Base-by-base conservation (phyloP, 1,140 invertebrate species). In the Cyclina sinensis region DNA sequence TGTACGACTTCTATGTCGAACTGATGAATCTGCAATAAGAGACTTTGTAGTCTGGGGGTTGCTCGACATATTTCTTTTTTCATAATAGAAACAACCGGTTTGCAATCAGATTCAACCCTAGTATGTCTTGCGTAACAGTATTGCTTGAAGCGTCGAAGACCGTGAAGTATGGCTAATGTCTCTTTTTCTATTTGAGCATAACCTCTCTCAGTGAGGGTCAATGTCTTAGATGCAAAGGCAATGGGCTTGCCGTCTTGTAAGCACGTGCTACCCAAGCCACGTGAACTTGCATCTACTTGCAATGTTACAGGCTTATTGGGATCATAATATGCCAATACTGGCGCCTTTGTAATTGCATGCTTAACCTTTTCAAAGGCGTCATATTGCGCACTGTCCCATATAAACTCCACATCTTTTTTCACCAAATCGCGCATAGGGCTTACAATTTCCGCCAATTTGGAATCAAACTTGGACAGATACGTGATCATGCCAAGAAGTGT, bases 121-220 rank as follows among this genome's bases (percentile, higher is more conserved):
- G 78, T 57, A 92, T 91, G 5, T 76, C 32, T 43, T 92, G n/a
- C 43, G n/a, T 35, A 70, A 39, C 62, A 35, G 16, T 48, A 87
- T n/a, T 70, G 74, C 1, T 51, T 80, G 54, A 80, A 39, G 51
- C 21, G 32, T 32, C 1, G 79, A 9, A 89, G 90, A 9, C 93
- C 93, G 90, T 95, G 96, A 14, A 96, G 92, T 39, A 96, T 95
- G 12, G 96, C 95, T 2, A 96, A 91, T 2, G 95, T 92, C 89
- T 96, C 68, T 37, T 73, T 73, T 18, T 73, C 32, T 4, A 73
- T 73, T 46, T 73, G 21, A n/a, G 68, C 68, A 27, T 73, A 73
- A 12, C 35, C 35, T 21, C 7, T 46, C 68, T 73, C 68, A 39
- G 68, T 37, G 14, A 21, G 35, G n/a, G 43, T 79, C 21, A 79